Percentiles rank a stretch among this genome's conserved stretches.
phyloP scores from a whole-genome alignment of 2,888 invertebrate genomes.

The Trisateles emortualis region DNA sequence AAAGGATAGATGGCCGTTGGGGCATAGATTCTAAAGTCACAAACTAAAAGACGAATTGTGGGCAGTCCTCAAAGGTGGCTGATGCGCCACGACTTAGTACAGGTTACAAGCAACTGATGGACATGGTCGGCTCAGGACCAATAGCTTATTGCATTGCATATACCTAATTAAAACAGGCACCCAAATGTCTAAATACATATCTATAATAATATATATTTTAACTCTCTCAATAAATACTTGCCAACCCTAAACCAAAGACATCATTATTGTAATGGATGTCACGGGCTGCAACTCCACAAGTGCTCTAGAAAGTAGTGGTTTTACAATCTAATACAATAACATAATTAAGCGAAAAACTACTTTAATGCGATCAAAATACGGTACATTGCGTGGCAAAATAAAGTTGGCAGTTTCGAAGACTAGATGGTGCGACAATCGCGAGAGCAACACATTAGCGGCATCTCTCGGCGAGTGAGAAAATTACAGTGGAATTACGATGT shows the following conservation, averaged over 20 bases:
- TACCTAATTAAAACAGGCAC: too few relatives aligned
- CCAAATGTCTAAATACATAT: too few relatives aligned
- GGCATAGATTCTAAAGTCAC: too few relatives aligned
- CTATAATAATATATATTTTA: too few relatives aligned
- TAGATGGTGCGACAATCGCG: conserved; percentile 78
- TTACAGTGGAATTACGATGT: conserved; percentile 76
- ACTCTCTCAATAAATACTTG: background rate
- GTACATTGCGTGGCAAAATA: conserved; percentile 19
- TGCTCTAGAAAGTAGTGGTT: conserved; percentile 73
- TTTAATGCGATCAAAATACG: conserved; percentile 31
- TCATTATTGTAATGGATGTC: conserved; percentile 85
- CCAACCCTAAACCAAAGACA: conserved; percentile 75
- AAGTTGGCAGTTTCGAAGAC: conserved; percentile 61
- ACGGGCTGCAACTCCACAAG: conserved; percentile 81
- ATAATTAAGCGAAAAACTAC: conserved; percentile 42
- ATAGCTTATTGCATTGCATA: too few relatives aligned
- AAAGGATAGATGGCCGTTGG: too few relatives aligned
- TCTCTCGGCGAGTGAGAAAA: conserved; percentile 82
- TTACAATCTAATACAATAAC: conserved; percentile 44
- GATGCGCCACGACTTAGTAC: too few relatives aligned
- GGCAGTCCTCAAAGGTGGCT: too few relatives aligned
- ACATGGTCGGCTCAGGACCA: too few relatives aligned
- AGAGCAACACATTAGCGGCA: conserved; percentile 84
- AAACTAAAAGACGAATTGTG: too few relatives aligned
- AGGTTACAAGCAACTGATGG: too few relatives aligned